Conservation (phyloP, 2,888 invertebrate species). For the Bimastos eiseni region DNA sequence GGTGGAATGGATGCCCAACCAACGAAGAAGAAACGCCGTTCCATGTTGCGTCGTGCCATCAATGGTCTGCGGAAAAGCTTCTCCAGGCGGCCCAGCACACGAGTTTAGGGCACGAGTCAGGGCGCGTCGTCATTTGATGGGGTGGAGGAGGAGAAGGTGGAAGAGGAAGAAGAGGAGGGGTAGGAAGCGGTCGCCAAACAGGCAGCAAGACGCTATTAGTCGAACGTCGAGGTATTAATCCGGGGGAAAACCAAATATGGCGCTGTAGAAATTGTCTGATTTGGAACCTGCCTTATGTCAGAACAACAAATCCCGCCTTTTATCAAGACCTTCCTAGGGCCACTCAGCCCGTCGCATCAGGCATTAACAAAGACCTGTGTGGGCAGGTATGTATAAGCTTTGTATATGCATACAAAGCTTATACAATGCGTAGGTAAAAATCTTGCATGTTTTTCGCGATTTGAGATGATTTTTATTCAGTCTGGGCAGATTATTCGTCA, state of each 20-base stretch:
- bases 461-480: not conserved
- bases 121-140: not conserved
- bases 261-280: slow-evolving; percentile 6
- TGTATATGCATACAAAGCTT: not conserved
- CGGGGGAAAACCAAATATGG: not conserved
- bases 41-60: not conserved
- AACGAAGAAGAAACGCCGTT: not conserved
- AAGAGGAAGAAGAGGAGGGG: not conserved
- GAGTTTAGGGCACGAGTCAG: not conserved
- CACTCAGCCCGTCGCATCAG: not conserved
- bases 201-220: not conserved
- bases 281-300: not conserved
- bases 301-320: not conserved
- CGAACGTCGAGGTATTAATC: no score
- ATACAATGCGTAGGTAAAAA: not conserved
- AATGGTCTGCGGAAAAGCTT: slow-evolving; percentile 14
- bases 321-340: not conserved
- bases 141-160: not conserved
- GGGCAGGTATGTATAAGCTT: not conserved
- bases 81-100: not conserved
- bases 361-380: not conserved
- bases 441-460: not conserved
- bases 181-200: not conserved
- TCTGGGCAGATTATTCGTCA: not conserved
- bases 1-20: not conserved